A percentile compares a stretch with the other conserved stretches of the same genome.
These are phyloP conservation scores for Lottia gigantea DNA, from an alignment of 2,888 invertebrate genomes.

Conservation along the genomic window DNA sequence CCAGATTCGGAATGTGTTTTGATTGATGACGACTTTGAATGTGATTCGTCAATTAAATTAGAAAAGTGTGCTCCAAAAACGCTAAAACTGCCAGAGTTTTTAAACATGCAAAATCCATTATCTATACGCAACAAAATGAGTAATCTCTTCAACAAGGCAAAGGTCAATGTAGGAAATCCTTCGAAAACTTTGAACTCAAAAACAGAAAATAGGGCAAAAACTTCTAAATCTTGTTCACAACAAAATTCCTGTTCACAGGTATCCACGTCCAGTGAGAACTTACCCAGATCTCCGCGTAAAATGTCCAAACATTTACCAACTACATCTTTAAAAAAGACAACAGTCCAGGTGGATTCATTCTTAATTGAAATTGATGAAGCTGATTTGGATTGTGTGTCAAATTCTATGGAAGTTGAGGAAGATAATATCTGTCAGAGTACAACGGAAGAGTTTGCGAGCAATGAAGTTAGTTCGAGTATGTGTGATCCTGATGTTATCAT, in stretches of 20 bases:
- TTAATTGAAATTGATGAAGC: conserved; percentile 2
- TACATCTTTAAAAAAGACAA: not conserved
- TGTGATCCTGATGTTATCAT: conserved; percentile 28
- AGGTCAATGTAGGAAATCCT: not conserved
- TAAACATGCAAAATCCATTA: no score
- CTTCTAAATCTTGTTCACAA: not conserved
- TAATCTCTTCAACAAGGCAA: not conserved
- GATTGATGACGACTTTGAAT: no score
- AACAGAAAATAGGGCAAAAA: not conserved
- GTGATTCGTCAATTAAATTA: not conserved
- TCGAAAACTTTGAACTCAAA: not conserved
- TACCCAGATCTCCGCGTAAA: not conserved
- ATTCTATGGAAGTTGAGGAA: not conserved
- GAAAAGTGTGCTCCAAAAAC: not conserved
- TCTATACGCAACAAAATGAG: not conserved
- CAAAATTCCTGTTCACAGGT: not conserved
- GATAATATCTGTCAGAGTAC: not conserved
- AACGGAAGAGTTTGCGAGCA: not conserved
- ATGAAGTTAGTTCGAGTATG: conserved; percentile 1
- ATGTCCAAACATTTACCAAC: not conserved
- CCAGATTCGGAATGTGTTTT: no score
- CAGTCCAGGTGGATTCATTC: not conserved
- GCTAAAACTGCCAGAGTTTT: no score
- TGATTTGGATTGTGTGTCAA: not conserved
- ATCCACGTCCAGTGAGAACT: not conserved